phyloP scores from a whole-genome alignment of 2,113 vertebrate species.

The Gorsachius goisagi region DNA sequence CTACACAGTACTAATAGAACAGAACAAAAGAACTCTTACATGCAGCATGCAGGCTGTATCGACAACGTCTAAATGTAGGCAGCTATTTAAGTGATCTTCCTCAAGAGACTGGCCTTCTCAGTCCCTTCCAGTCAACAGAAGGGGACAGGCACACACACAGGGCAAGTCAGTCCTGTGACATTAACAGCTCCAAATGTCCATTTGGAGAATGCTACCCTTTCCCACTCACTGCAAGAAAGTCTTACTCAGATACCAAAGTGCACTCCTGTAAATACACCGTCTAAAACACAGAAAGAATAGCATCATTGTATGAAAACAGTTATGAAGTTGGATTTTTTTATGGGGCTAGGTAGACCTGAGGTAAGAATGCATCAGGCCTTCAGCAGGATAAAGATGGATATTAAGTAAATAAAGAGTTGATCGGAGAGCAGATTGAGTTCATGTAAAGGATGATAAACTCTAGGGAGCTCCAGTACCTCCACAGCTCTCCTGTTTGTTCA shows the following conservation, averaged over 20 bases:
- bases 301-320: not conserved
- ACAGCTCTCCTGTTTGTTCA: not conserved
- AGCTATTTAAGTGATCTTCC: not conserved
- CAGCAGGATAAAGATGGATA: not conserved
- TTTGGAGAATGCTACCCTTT: not conserved
- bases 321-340: not conserved
- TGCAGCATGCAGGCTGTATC: not conserved
- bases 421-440: not conserved
- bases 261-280: not conserved
- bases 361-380: not conserved
- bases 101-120: not conserved
- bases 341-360: not conserved
- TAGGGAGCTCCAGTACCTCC: not conserved
- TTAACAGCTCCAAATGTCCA: not conserved
- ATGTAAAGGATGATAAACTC: accelerated
- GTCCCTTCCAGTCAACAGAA: not conserved
- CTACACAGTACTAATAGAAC: not conserved
- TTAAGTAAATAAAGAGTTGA: not conserved
- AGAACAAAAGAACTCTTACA: not conserved
- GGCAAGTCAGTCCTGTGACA: not conserved
- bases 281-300: not conserved
- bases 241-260: not conserved
- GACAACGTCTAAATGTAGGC: not conserved
- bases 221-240: not conserved
- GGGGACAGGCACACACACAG: not conserved